phyloP scores from a whole-genome alignment of 2,797 vertebrate species.

The Periparus ater region DNA sequence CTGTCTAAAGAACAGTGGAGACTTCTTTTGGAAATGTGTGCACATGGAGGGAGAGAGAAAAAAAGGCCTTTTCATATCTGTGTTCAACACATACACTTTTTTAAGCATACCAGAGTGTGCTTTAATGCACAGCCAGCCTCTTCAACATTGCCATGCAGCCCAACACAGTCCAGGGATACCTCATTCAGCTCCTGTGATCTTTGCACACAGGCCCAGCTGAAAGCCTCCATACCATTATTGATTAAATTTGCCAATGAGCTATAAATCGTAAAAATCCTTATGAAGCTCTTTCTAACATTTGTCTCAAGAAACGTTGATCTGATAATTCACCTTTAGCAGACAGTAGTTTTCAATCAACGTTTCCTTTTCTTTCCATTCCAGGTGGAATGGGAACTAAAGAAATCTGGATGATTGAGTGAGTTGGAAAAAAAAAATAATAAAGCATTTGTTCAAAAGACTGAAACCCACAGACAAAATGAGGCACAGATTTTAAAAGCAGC shows the following conservation, averaged over 20 bases:
- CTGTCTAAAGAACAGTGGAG: fast-evolving
- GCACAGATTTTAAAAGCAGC: constrained; percentile 11
- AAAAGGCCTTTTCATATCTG: neutral
- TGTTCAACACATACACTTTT: neutral
- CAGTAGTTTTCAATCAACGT: neutral
- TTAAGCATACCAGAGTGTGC: neutral
- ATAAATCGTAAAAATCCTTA: neutral
- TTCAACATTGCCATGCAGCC: neutral
- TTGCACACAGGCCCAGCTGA: neutral
- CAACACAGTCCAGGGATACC: neutral
- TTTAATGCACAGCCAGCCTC: neutral
- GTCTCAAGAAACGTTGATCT: neutral
- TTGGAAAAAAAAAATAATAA: neutral
- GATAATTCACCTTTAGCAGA: neutral
- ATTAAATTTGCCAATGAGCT: neutral
- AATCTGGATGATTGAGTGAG: neutral
- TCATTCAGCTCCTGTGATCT: neutral
- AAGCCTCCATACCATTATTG: neutral
- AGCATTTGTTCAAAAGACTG: constrained; percentile 15
- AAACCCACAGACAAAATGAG: neutral
- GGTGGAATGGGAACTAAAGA: neutral
- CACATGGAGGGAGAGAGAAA: neutral
- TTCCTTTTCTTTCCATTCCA: neutral
- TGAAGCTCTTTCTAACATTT: neutral
- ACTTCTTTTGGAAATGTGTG: neutral